Evolutionary conservation across 2,797 vertebrate genomes (phyloP).

Genomic region (Muscicapa striata): DNA sequence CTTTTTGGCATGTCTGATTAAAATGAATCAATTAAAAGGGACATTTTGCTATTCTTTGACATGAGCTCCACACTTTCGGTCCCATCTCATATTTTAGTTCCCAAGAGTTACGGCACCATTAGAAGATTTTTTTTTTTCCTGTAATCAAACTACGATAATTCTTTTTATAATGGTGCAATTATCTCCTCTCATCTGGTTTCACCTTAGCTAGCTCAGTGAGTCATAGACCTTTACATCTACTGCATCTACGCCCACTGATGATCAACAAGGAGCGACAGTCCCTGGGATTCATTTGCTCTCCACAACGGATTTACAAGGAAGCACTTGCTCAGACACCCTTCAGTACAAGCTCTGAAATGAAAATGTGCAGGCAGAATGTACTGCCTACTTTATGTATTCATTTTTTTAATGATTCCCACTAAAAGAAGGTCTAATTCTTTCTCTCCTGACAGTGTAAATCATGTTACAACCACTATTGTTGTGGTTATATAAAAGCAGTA

Average conservation of each 20-base stretch:
- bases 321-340: neutral
- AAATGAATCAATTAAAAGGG: slow-evolving; percentile 23
- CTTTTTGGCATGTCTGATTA: neutral
- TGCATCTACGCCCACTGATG: slow-evolving; percentile 42
- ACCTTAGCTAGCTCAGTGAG: slow-evolving; percentile 55
- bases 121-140: neutral
- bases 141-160: slow-evolving; percentile 51
- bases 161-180: slow-evolving; percentile 63
- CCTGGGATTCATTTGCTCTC: slow-evolving; percentile 10
- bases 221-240: slow-evolving; percentile 58
- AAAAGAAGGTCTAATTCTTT: neutral
- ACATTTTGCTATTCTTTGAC: neutral
- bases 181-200: slow-evolving; percentile 56
- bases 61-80: neutral
- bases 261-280: slow-evolving; percentile 50
- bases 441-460: neutral
- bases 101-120: neutral
- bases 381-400: neutral
- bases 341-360: neutral
- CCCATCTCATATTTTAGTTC: neutral
- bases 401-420: neutral
- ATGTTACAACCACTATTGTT: neutral
- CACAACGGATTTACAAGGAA: neutral
- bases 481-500: neutral
- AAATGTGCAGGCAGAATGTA: neutral